Conservation (phyloP, 2,888 invertebrate species). For the Nebria brevicollis region DNA sequence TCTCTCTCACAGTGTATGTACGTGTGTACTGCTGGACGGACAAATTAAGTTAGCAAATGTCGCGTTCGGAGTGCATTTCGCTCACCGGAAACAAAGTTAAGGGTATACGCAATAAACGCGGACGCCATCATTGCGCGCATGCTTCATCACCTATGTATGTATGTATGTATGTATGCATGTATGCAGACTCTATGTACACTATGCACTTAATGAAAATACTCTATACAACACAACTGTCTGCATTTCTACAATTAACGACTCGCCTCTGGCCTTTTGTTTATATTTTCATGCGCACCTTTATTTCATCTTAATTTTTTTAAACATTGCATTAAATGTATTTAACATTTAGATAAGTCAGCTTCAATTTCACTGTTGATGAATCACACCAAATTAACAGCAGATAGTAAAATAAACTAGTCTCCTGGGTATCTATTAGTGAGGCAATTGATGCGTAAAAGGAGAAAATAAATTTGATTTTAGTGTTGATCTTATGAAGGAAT, state of each 20-base stretch:
- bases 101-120: constrained; percentile 58
- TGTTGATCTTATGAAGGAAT: constrained; percentile 33
- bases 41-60: constrained; percentile 62
- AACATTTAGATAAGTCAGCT: constrained; percentile 32
- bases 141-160: constrained; percentile 55
- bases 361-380: constrained; percentile 36
- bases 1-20: background rate
- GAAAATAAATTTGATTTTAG: constrained; percentile 23
- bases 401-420: constrained; percentile 6
- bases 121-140: constrained; percentile 55
- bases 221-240: constrained; percentile 23
- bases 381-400: constrained; percentile 39
- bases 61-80: constrained; percentile 45
- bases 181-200: constrained; percentile 45
- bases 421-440: constrained; percentile 3
- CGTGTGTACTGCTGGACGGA: constrained; percentile 14
- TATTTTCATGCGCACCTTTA: background rate
- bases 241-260: background rate
- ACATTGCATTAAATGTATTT: no score
- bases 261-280: constrained; percentile 48
- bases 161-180: no score
- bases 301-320: no score
- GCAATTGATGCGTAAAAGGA: constrained; percentile 8
- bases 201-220: constrained; percentile 61
- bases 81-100: constrained; percentile 46